phyloP scores from a whole-genome alignment of 2,113 vertebrate genomes.

The Tetrax tetrax region DNA sequence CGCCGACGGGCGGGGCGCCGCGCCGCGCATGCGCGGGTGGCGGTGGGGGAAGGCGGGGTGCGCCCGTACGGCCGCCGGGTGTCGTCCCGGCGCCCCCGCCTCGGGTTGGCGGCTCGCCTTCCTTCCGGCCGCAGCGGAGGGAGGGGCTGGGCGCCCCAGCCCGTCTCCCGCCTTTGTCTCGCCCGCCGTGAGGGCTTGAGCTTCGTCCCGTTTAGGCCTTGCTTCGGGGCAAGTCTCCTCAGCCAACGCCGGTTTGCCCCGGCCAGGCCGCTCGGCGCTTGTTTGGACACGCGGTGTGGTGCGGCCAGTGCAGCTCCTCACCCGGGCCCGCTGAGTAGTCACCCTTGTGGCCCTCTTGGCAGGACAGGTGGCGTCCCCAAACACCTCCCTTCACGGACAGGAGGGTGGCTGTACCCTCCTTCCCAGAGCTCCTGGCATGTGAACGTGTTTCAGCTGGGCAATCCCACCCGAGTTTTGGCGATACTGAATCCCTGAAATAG shows the following conservation, averaged over 20 bases:
- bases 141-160: no score
- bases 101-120: neutral
- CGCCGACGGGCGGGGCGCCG: neutral
- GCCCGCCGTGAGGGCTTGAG: no score
- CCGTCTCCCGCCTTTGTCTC: neutral
- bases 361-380: neutral
- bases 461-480: accelerated
- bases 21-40: neutral
- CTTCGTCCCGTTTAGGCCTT: accelerated
- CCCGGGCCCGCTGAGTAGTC: no score
- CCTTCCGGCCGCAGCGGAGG: no score
- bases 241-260: accelerated
- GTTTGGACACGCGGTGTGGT: neutral
- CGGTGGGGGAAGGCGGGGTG: neutral
- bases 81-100: no score
- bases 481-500: accelerated
- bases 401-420: no score
- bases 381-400: no score
- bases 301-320: neutral
- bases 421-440: accelerated
- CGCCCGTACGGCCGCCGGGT: neutral
- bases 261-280: no score
- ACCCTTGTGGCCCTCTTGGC: neutral
- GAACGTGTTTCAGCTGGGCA: accelerated
- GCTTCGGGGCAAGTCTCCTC: no score